Base-by-base conservation (phyloP, 2,113 vertebrate species). In the Recurvirostra avosetta region DNA sequence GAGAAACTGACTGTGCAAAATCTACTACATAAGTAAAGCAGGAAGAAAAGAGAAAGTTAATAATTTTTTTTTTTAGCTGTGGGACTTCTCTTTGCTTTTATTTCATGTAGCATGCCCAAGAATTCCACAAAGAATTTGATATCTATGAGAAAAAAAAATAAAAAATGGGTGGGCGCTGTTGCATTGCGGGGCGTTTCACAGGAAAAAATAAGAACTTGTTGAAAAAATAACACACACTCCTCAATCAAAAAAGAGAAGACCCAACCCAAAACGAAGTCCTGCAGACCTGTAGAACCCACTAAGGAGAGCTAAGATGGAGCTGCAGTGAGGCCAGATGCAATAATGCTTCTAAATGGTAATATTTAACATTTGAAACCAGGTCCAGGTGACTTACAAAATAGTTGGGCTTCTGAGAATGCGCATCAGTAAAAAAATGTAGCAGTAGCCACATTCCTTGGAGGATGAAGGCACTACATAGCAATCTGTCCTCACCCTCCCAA, bases 401-500 rank as follows among this genome's bases (percentile, higher is more conserved):
- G 11, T 26, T 66, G 8, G 26, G 32, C 45, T 91, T 92, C 29
- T 96, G 29, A 93, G 68, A 94, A 94, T 59, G 58, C 70, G 29
- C 25, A 80, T 74, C 68, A 88, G n/a, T 43, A 40, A 47, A 78
- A 56, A 80, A n/a, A 23, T 17, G 12, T 15, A 61, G 8, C 67
- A 73, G 26, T 26, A 32, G 32, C 53, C 8, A 5, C 40, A 30
- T 40, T 88, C 91, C 40, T 71, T 93, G 81, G 41, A 50, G 94
- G 80, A 90, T 11, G 52, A 87, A 73, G 56, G 53, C 61, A 77
- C 87, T 96, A 93, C 55, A 96, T 94, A 90, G 76, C 56, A 66
- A 12, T 25, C 15, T 76, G 43, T 91, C 27, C 17, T 34, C 30
- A 45, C 5, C 25, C 38, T 82, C 47, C 12, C 36, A 36, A 2